These are phyloP conservation scores for Scomber scombrus DNA, from an alignment of 2,113 vertebrate genomes.

Conservation along the genomic window DNA sequence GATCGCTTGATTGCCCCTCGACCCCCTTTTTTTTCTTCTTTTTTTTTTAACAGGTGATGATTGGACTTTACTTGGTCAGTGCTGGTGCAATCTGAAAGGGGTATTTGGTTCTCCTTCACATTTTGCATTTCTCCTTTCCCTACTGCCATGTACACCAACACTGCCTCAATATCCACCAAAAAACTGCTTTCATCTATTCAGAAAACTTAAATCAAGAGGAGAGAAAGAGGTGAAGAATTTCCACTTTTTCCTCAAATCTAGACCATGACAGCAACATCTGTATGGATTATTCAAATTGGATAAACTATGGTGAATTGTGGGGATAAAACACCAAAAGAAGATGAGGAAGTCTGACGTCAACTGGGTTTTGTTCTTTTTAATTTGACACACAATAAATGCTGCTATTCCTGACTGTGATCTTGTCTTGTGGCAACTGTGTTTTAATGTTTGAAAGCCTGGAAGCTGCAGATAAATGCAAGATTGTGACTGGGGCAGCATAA, in stretches of 20 bases:
- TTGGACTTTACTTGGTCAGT: slow-evolving; percentile 40
- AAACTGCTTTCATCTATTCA: slow-evolving; percentile 16
- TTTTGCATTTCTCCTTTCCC: slow-evolving; percentile 29
- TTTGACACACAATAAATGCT: slow-evolving; percentile 1
- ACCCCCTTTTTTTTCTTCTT: slow-evolving; percentile 26
- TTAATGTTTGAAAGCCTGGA: background rate
- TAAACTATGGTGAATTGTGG: background rate
- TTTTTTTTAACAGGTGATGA: slow-evolving; percentile 18
- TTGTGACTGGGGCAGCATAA: slow-evolving; percentile 13
- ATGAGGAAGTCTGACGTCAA: background rate
- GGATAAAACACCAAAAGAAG: background rate
- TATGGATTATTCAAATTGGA: background rate
- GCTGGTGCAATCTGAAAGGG: slow-evolving; percentile 19
- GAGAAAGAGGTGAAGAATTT: background rate
- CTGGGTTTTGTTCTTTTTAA: background rate
- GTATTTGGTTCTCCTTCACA: slow-evolving; percentile 21
- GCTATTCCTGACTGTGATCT: background rate
- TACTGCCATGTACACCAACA: background rate
- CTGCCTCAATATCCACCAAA: background rate
- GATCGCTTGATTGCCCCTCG: slow-evolving; percentile 50
- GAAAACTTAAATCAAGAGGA: slow-evolving; percentile 12
- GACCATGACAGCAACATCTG: background rate
- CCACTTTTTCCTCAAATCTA: background rate
- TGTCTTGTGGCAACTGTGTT: background rate
- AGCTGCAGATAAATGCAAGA: slow-evolving; percentile 17